phyloP scores from a whole-genome alignment of 1,140 invertebrate species.

The Drosophila willistoni region DNA sequence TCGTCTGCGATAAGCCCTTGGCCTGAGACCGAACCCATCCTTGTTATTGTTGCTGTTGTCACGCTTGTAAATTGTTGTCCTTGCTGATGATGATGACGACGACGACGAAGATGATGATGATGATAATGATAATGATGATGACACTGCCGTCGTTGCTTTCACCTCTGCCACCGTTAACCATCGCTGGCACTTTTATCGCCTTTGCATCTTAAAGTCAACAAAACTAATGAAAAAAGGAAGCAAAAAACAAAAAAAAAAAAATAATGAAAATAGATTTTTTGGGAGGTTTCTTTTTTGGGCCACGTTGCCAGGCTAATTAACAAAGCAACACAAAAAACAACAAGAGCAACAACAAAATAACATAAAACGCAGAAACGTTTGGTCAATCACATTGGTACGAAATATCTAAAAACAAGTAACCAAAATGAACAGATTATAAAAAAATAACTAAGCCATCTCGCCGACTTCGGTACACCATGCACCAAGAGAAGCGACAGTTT shows the following conservation, averaged over 20 bases:
- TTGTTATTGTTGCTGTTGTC: slow-evolving; percentile 43
- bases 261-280: slow-evolving; percentile 48
- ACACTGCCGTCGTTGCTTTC: slow-evolving; percentile 29
- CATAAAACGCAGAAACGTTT: background rate
- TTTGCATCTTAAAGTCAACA: slow-evolving; percentile 68
- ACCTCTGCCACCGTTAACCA: slow-evolving; percentile 7
- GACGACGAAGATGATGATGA: slow-evolving; percentile 34
- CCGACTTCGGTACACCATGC: too few relatives aligned
- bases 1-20: slow-evolving; percentile 65
- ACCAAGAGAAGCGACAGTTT: too few relatives aligned
- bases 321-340: slow-evolving; percentile 26
- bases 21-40: slow-evolving; percentile 18
- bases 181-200: slow-evolving; percentile 55
- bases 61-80: slow-evolving; percentile 69
- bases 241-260: slow-evolving; percentile 26
- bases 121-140: slow-evolving; percentile 33
- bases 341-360: background rate
- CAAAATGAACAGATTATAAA: too few relatives aligned
- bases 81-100: slow-evolving; percentile 18
- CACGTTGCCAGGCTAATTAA: slow-evolving; percentile 64
- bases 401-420: background rate
- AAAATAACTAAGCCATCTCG: too few relatives aligned
- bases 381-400: background rate
- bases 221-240: slow-evolving; percentile 60
- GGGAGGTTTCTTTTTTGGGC: slow-evolving; percentile 11